Evolutionary conservation across 1,140 invertebrate species (phyloP).

Genomic region (Plectrocnemia conspersa): DNA sequence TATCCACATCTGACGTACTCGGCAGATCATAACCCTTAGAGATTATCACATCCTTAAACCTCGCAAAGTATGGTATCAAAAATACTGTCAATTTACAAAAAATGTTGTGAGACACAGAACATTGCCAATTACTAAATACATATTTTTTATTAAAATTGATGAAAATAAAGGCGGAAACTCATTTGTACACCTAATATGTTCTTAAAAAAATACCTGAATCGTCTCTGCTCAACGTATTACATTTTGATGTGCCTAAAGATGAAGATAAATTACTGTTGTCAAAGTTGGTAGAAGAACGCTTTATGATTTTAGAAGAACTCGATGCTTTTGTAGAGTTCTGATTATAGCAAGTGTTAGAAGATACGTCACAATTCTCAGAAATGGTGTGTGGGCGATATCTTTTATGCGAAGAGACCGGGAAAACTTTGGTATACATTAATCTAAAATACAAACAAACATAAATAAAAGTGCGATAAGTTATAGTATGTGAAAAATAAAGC

Average conservation of each 20-base stretch:
- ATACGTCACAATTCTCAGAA: conserved; percentile 12
- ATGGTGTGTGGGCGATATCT: conserved; percentile 12
- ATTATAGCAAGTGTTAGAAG: too few species aligned
- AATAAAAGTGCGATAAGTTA: not conserved
- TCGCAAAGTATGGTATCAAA: too few species aligned
- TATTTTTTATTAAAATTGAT: too few species aligned
- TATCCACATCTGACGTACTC: too few species aligned
- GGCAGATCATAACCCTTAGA: too few species aligned
- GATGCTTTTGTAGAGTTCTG: too few species aligned
- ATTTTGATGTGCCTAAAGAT: conserved; percentile 37
- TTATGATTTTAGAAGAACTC: not conserved
- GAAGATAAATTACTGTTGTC: conserved; percentile 1
- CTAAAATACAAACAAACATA: conserved; percentile 32
- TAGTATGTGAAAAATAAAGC: not conserved
- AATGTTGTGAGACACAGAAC: too few species aligned
- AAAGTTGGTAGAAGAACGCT: not conserved
- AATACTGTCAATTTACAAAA: too few species aligned
- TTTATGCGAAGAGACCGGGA: conserved; percentile 39
- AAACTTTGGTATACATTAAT: conserved; percentile 71
- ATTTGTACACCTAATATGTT: too few species aligned
- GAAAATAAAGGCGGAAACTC: too few species aligned
- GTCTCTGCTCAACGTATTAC: conserved; percentile 42
- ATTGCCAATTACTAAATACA: too few species aligned
- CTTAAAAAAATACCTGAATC: conserved; percentile 43
- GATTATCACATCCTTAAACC: too few species aligned